Base-by-base conservation (phyloP, 2,888 invertebrate genomes). In the Luperina testacea region DNA sequence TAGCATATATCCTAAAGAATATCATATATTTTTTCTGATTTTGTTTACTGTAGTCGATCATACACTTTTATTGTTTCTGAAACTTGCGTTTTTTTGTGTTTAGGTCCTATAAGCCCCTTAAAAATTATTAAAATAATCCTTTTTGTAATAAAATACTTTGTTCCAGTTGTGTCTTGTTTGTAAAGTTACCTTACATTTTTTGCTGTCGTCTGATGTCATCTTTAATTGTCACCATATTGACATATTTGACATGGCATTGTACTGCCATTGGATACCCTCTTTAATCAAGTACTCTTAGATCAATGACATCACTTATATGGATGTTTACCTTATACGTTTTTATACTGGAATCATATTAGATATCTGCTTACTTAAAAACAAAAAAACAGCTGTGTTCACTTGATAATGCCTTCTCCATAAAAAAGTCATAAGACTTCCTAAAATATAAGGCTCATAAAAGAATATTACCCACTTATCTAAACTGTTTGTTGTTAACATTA, bases 281-380 rank as follows among this genome's bases (percentile, higher is more conserved):
- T 38, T 67, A 51, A 68, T 69, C 20, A 38, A 76, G 59, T 71
- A 73, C 57, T 70, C 77, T 82, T 83, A 67, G 73, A 86, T 82
- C 83, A 74, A 86, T 83, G 83, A 86, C 73, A 83, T 83, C 69
- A 85, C 75, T 53, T 71, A 59, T 38, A 76, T 82, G 72, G 61
- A 73, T 51, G 86, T 82, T 82, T 81, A 75, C 70, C 73, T n/a
- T 77, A 38, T 57, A 67, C 13, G 65, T 64, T 85, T 82, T 38
- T 71, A 38, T 67, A 24, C 48, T 63, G n/a, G 67, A 73, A 20
- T 42, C 20, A 38, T 59, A 8, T 71, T 27, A 80, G 15, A 64
- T 53, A 64, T n/a, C 17, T 75, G 45, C 45, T 51, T 24, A 59
- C 45, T 70, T n/a, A 73, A 27, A 38, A 72, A 57, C 11, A 67